These are phyloP conservation scores for Erpetoichthys calabaricus DNA, from an alignment of 2,797 vertebrate genomes.

Conservation along the genomic window DNA sequence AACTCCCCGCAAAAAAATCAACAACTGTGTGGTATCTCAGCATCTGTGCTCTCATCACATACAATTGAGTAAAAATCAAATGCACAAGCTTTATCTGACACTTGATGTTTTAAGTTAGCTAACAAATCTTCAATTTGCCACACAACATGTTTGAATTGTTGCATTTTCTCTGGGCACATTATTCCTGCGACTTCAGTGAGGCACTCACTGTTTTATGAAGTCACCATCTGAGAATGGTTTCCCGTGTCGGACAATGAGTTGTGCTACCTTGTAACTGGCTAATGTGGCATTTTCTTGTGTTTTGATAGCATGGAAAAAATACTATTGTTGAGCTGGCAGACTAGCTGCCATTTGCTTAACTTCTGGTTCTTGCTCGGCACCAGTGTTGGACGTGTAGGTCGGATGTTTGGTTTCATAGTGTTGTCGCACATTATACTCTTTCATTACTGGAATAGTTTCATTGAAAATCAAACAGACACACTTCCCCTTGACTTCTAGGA, in stretches of 20 bases:
- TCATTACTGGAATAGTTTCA: background rate
- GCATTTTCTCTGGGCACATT: constrained; percentile 10
- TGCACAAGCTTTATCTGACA: constrained; percentile 14
- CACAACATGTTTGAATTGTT: constrained; percentile 14
- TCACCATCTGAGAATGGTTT: constrained; percentile 20
- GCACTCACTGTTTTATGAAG: constrained; percentile 22
- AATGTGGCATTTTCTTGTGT: constrained; percentile 17
- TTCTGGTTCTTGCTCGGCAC: constrained; percentile 2
- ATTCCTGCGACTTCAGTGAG: constrained; percentile 12
- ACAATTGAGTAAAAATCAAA: constrained; percentile 17
- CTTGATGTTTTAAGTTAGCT: constrained; percentile 14
- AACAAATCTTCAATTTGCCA: constrained; percentile 16
- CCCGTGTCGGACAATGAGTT: constrained; percentile 10
- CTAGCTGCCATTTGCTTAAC: constrained; percentile 5
- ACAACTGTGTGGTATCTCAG: constrained; percentile 12
- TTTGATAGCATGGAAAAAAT: constrained; percentile 9
- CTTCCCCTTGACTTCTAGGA: no score
- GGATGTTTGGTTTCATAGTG: constrained; percentile 7
- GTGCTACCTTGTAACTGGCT: constrained; percentile 12
- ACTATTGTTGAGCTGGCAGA: constrained; percentile 9
- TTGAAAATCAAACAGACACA: no score
- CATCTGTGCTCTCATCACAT: constrained; percentile 14
- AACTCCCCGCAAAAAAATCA: constrained; percentile 17
- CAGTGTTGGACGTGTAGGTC: constrained; percentile 2
- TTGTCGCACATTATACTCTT: background rate